Conservation (phyloP, 2,797 vertebrate genomes). For the Psittacula echo region DNA sequence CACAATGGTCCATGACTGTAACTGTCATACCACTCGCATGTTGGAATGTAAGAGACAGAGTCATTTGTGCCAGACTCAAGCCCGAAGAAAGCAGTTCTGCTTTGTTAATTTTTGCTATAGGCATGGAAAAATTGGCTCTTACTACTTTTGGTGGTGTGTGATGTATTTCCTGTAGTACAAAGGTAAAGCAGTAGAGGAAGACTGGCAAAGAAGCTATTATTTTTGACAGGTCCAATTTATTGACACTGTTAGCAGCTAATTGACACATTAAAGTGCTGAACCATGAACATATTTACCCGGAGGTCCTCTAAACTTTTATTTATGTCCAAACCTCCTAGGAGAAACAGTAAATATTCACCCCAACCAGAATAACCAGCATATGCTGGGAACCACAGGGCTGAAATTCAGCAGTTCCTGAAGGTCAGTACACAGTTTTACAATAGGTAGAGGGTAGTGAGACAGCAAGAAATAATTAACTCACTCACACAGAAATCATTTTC, state of each 20-base stretch:
- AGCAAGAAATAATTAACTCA: conserved; percentile 63
- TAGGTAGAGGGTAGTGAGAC: conserved; percentile 36
- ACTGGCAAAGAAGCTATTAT: conserved; percentile 75
- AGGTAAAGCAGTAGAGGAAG: conserved; percentile 46
- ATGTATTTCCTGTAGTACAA: conserved; percentile 39
- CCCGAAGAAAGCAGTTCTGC: not conserved
- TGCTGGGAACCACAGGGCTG: conserved; percentile 49
- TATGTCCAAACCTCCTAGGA: conserved; percentile 74
- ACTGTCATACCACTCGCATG: fast-evolving
- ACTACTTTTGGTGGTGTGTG: not conserved
- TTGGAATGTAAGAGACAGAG: not conserved
- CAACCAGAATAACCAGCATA: conserved; percentile 68
- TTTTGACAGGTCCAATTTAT: conserved; percentile 81
- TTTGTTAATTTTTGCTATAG: conserved; percentile 26
- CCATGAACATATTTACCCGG: conserved; percentile 82
- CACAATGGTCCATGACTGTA: not conserved
- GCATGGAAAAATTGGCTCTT: conserved; percentile 21
- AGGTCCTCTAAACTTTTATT: conserved; percentile 82
- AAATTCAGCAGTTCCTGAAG: conserved; percentile 61
- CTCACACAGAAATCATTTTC: conserved; percentile 62
- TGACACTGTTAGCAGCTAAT: conserved; percentile 82
- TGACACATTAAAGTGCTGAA: conserved; percentile 84
- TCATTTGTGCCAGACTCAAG: not conserved
- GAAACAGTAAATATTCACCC: conserved; percentile 73
- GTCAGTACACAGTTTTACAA: conserved; percentile 48